Evolutionary conservation across 92 coral and sea anemone species (phyloP).

Genomic region (Micromussa lordhowensis): DNA sequence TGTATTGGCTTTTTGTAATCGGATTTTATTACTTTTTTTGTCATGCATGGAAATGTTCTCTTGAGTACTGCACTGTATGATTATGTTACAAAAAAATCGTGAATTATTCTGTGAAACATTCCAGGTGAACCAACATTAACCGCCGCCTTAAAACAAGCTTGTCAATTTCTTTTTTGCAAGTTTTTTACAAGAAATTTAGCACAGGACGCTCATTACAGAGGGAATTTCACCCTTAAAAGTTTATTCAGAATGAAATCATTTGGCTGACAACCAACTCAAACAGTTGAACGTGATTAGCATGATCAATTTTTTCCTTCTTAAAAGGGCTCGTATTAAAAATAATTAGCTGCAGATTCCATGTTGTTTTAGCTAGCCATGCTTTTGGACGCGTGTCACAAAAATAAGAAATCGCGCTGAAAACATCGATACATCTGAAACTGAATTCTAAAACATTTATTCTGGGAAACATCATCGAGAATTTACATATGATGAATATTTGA

Average conservation of each 20-base stretch:
- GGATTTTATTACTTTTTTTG: conserved; percentile 1
- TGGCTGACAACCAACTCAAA: neutral
- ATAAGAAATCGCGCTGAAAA: neutral
- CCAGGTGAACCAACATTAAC: neutral
- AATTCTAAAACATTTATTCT: neutral
- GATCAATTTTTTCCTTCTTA: neutral
- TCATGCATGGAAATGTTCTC: neutral
- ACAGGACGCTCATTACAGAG: neutral
- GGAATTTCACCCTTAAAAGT: neutral
- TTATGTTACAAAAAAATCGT: neutral
- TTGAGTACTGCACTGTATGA: neutral
- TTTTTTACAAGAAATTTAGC: neutral
- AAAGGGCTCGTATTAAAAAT: neutral
- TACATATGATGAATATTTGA: neutral
- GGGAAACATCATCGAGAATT: neutral
- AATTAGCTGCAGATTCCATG: conserved; percentile 13
- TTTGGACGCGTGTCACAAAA: neutral
- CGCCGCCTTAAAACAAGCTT: neutral
- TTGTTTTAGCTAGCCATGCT: neutral
- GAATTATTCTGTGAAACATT: conserved; percentile 7
- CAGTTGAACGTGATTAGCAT: neutral
- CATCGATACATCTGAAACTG: neutral
- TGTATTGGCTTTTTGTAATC: neutral
- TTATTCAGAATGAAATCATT: neutral
- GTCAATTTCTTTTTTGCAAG: neutral